Percentiles rank a stretch among this genome's conserved stretches.
phyloP scores from a whole-genome alignment of 1,140 invertebrate genomes.

The Teleogryllus occipitalis region DNA sequence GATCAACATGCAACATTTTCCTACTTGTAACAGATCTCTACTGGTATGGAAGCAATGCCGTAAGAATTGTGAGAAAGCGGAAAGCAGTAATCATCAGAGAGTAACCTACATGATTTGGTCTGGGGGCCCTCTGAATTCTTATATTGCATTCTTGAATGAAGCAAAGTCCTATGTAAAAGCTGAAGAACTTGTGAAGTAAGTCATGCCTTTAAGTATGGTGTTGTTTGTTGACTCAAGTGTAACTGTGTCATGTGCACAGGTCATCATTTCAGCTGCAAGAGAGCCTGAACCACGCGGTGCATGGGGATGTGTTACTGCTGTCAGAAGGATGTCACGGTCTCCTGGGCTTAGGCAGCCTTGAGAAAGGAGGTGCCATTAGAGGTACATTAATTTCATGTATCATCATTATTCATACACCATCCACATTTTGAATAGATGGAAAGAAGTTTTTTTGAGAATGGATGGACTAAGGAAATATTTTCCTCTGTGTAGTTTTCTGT shows the following conservation, averaged over 20 bases:
- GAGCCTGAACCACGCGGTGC: neutral
- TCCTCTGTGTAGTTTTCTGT: no score
- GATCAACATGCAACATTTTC: neutral
- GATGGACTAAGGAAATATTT: no score
- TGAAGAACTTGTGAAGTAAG: neutral
- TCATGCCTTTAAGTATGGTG: neutral
- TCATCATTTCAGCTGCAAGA: neutral
- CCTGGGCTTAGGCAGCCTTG: neutral
- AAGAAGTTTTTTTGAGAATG: no score
- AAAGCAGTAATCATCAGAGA: neutral
- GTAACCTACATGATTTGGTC: neutral
- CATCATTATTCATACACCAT: no score
- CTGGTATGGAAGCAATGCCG: neutral
- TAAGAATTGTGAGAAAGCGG: neutral
- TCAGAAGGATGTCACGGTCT: neutral
- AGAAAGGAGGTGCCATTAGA: neutral
- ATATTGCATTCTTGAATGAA: neutral
- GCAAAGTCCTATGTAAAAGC: neutral
- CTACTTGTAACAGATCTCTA: neutral
- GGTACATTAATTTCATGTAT: neutral
- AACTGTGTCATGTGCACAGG: neutral
- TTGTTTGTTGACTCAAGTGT: neutral
- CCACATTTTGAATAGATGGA: no score
- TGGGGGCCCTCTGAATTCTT: neutral
- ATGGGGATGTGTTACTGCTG: neutral